Evolutionary conservation across 2,888 invertebrate species (phyloP), one percentile per base, ranked within the genome.

Genomic region (Volucella zonaria): DNA sequence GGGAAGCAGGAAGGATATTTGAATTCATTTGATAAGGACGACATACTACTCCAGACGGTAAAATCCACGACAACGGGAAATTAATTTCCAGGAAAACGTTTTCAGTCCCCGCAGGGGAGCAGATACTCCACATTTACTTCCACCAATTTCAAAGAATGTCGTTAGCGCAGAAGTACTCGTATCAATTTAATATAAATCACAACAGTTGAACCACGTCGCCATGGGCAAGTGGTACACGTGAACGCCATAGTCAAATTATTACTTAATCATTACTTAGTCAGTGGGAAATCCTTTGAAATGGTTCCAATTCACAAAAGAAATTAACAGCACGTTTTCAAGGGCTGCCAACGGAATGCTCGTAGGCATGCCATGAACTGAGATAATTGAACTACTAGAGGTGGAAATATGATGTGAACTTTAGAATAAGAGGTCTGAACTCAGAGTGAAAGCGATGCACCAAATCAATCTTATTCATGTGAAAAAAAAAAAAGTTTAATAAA

Each of bases 1-100:
- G 90, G 90, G 1, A 90, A 89, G 61, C 87, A 89, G 47, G 89
- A 90, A 86, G 90, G 90, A 87, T 88, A n/a, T 3, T 2, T 23
- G 2, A 23, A 23, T 23, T 23, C 1, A 23, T 23, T 23, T 23
- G 18, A 23, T 18, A 90, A 90, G 45, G 89, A 80, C 12, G 87
- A 81, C 0, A 54, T 61, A 1, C 90, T 89, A 6, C 68, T 90
- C 8, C 81, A 88, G 9, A 90, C 89, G 2, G 51, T 51, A 15
- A 51, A 51, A 15, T 51, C 18, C 10, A 51, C 51, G 18, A 51
- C 51, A 15, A 51, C 51, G 51, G 51, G 10, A 54, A 54, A 9
- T 54, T 2, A 31, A 54, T 31, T 54, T 54, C 10, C 54, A 54
- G 54, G 54, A 54, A 54, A 54, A 14, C 49, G 9, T 49, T 49